These are phyloP conservation scores for Ips typographus DNA, from an alignment of 1,140 invertebrate species.

Conservation along the genomic window DNA sequence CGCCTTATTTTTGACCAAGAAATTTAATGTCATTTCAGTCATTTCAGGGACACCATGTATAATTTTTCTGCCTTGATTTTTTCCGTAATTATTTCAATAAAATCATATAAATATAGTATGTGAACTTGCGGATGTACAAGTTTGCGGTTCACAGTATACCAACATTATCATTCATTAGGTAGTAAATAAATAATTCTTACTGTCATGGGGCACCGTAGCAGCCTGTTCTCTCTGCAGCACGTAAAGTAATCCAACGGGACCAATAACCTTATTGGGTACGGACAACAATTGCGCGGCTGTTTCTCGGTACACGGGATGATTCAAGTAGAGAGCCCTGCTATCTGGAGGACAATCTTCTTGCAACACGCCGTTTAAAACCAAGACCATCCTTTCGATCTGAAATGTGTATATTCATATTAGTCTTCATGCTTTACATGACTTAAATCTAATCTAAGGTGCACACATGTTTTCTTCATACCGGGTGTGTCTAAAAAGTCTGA, in stretches of 20 bases:
- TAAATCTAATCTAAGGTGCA: no score
- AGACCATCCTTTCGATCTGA: conserved; percentile 69
- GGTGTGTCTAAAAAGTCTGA: no score
- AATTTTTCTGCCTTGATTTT: no score
- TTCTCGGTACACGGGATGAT: conserved; percentile 83
- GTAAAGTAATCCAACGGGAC: conserved; percentile 83
- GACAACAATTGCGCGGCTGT: conserved; percentile 75
- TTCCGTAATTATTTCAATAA: no score
- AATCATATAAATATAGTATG: no score
- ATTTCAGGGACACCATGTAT: no score
- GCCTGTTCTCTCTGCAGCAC: conserved; percentile 89
- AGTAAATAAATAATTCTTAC: conserved; percentile 58
- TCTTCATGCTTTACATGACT: no score
- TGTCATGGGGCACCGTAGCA: conserved; percentile 86
- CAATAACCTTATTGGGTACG: conserved; percentile 75
- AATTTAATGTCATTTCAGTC: no score
- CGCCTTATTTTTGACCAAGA: no score
- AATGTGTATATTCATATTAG: not conserved
- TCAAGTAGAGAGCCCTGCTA: conserved; percentile 73
- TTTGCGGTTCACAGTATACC: not conserved
- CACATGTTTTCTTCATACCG: no score
- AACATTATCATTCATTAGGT: conserved; percentile 3
- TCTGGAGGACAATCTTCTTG: conserved; percentile 82
- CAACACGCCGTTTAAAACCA: conserved; percentile 82
- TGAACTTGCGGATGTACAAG: no score